Base-by-base conservation (phyloP, 2,797 vertebrate species). In the Diceros bicornis region DNA sequence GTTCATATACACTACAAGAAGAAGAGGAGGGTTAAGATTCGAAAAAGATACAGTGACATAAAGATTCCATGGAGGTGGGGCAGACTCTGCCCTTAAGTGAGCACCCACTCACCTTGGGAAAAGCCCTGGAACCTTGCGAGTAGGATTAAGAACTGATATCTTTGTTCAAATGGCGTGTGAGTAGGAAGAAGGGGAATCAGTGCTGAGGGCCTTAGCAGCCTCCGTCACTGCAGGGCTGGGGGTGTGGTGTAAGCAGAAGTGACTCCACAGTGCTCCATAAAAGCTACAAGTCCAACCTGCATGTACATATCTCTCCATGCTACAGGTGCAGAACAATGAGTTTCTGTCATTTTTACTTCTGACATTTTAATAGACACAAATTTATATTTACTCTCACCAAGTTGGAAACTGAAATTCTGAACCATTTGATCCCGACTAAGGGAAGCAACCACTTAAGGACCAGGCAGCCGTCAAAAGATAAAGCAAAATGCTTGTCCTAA, bases 321-420 rank as follows among this genome's bases (percentile, higher is more conserved):
- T 41, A 17, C 85, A 52, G 6, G 3, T 61, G 59, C 34, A 72
- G 37, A 64, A 34, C 23, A 84, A 95, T 72, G 3, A 0, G 5
- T 34, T 68, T 66, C 68, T 59, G 25, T 47, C 9, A 3, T 68
- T 62, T 62, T 17, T 59, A 4, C 61, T 16, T 34, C 41, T 29
- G 13, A 69, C 66, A 41, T 81, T 72, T 81, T 72, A 23, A 85
- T 32, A 72, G 44, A 62, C 4, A 78, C 37, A 77, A 29, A 57
- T 61, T 68, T 89, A 90, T 62, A 84, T 6, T 11, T 52, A 68
- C 27, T 93, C 32, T 71, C 11, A 7, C 61, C 25, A 34, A 72
- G 50, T 29, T 86, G 69, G 69, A 93, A 78, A 68, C 44, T 23
- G 61, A 72, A 37, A 66, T 57, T 94, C 71, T 93, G 59, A 81